Base-by-base conservation (phyloP, 2,113 vertebrate genomes). In the Entomyzon cyanotis region DNA sequence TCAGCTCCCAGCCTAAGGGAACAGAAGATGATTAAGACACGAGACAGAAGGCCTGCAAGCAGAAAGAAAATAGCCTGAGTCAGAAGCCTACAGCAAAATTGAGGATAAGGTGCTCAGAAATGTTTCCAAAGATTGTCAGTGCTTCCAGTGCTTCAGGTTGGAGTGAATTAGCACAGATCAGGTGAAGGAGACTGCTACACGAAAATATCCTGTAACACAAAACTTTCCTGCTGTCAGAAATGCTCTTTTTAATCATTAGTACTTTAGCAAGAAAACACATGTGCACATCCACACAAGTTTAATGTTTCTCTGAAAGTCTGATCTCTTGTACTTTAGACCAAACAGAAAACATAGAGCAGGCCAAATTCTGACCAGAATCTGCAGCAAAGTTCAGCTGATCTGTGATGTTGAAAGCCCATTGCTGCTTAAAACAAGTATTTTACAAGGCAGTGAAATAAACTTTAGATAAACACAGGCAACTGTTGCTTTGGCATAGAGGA, bases 261-360 rank as follows among this genome's bases (percentile, higher is more conserved):
- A 76, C 79, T 97, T 91, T 62, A 93, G 89, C 94, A 97, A 97
- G 95, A 96, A 94, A 87, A 87, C 80, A 35, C 20, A 69, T n/a
- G 82, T 68, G 49, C 86, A 77, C 39, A 80, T 37, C 76, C 62
- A 85, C 41, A 62, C 84, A 92, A 94, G 91, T 95, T 96, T 97
- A 96, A 95, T 21, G 14, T 98, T 98, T 89, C 96, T 96, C 76
- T 94, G 75, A 86, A 95, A 68, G 74, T 97, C 96, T 97, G 95
- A 96, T 97, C 94, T 96, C 92, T 92, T 87, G 93, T 91, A 87
- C 90, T 93, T 96, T 86, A 98, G 97, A 98, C 95, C 96, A 98
- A 98, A 98, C 89, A 90, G 97, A 98, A 98, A 95, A 93, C 87
- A 96, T 74, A 94, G 75, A 78, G 28, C 65, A 74, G 90, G 93